Base-by-base conservation (phyloP, 2,888 invertebrate species). In the Pandemis corylana region DNA sequence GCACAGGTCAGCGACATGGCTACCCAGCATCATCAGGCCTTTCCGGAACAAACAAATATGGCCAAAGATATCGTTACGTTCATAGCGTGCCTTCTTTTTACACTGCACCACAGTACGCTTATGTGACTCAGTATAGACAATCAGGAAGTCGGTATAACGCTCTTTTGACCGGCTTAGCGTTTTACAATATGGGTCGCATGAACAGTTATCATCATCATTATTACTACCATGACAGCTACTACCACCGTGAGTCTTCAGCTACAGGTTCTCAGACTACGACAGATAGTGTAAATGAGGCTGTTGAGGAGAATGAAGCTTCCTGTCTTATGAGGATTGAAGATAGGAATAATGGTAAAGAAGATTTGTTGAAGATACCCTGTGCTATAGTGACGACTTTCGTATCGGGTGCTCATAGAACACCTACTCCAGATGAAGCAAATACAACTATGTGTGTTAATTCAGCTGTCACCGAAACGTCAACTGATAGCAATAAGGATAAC, bases 361-460 rank as follows among this genome's bases (percentile, higher is more conserved):
- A 66, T 10, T 36, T 63, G 10, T 59, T 75, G 49, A 61, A 65
- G n/a, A 75, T 75, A 36, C 75, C 75, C n/a, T 75, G 75, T 75
- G 75, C 61, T 12, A 75, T 75, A 53, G 75, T 75, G 62, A 71
- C 70, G 7, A 70, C 75, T 12, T 75, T 75, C 59, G 46, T 64
- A 5, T 46, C 36, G 5, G 64, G 64, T 9, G 56, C 15, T 1
- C 46, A 46, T 20, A 64, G 46, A 64, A 5, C 36, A 9, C 41
- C 59, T 36, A 41, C 51, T 36, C 12, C 68, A 36, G n/a, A 5
- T 59, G 56, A 68, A 13, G 56, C n/a, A 10, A 42, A 28, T 7
- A 56, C 68, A 20, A 68, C 64, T 10, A 59, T 20, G 9, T 73
- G 73, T 64, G 56, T 72, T 56, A 64, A 68, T 68, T 15, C 56